A percentile compares a stretch with the other conserved stretches of the same genome.
Conservation (phyloP, 2,888 invertebrate species). For the Lasioglossum calceatum region DNA sequence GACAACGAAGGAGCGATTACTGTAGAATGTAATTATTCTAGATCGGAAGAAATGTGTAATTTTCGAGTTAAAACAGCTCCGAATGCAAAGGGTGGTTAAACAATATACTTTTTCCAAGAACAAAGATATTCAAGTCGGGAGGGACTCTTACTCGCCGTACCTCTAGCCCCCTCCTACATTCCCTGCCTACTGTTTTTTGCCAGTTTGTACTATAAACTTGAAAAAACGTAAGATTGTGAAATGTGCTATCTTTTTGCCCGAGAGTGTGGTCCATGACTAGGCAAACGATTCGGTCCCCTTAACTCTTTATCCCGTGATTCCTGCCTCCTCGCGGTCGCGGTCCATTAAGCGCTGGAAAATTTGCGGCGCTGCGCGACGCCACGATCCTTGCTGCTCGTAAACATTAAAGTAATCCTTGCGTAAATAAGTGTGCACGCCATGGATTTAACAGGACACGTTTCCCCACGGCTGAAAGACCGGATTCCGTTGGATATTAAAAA, state of each 20-base stretch:
- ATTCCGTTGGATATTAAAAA: constrained; percentile 66
- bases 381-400: constrained; percentile 52
- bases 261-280: constrained; percentile 8
- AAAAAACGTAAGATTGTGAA: not conserved
- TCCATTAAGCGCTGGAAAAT: constrained; percentile 57
- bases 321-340: not conserved
- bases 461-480: constrained; percentile 10
- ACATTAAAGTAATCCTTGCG: constrained; percentile 70
- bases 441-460: constrained; percentile 21
- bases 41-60: too few species aligned
- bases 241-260: not conserved
- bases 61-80: too few species aligned
- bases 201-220: not conserved
- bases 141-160: too few species aligned
- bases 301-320: constrained; percentile 32
- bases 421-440: constrained; percentile 59
- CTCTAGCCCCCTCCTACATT: too few species aligned
- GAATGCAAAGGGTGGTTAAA: too few species aligned
- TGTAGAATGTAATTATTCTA: too few species aligned
- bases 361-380: constrained; percentile 20
- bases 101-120: too few species aligned
- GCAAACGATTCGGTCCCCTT: constrained; percentile 50
- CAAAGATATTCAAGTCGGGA: too few species aligned
- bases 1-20: too few species aligned
- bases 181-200: not conserved